These are phyloP conservation scores for Spongilla lacustris DNA, from an alignment of 37 sponge, comb jelly and placozoan genomes.

Conservation along the genomic window DNA sequence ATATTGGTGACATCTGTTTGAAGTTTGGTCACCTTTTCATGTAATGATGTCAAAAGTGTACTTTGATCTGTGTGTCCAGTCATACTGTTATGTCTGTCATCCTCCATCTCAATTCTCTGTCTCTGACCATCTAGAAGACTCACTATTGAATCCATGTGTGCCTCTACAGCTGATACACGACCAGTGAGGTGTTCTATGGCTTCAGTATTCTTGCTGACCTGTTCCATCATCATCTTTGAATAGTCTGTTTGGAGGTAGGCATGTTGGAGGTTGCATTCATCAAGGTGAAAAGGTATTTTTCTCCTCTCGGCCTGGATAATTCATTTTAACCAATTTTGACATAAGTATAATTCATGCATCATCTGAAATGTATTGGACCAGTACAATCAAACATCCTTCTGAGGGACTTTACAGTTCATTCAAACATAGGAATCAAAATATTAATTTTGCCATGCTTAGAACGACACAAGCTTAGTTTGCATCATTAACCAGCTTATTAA, in stretches of 20 bases:
- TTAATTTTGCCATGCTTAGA: too few species aligned
- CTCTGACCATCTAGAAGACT: slow-evolving; percentile 8
- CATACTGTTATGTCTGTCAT: not conserved
- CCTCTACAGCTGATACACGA: slow-evolving; percentile 16
- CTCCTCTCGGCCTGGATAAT: slow-evolving; percentile 13
- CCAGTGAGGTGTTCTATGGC: slow-evolving; percentile 17
- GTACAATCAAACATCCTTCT: too few species aligned
- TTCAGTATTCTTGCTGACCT: not conserved
- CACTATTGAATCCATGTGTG: slow-evolving; percentile 6
- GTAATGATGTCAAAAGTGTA: not conserved
- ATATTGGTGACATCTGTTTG: too few species aligned
- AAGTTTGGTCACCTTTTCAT: too few species aligned
- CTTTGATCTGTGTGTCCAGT: not conserved
- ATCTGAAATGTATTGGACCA: too few species aligned
- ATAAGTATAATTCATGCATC: too few species aligned
- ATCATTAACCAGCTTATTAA: too few species aligned
- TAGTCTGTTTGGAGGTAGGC: slow-evolving; percentile 22
- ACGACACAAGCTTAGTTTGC: too few species aligned
- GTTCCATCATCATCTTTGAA: not conserved
- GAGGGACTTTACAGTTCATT: too few species aligned
- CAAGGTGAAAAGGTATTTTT: slow-evolving; percentile 12
- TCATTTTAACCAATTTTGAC: not conserved
- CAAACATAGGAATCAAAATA: too few species aligned
- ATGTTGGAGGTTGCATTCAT: slow-evolving; percentile 29
- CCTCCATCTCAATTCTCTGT: slow-evolving; percentile 10